These are phyloP conservation scores for Galago senegalensis DNA, from an alignment of 2,797 vertebrate genomes.

Conservation along the genomic window DNA sequence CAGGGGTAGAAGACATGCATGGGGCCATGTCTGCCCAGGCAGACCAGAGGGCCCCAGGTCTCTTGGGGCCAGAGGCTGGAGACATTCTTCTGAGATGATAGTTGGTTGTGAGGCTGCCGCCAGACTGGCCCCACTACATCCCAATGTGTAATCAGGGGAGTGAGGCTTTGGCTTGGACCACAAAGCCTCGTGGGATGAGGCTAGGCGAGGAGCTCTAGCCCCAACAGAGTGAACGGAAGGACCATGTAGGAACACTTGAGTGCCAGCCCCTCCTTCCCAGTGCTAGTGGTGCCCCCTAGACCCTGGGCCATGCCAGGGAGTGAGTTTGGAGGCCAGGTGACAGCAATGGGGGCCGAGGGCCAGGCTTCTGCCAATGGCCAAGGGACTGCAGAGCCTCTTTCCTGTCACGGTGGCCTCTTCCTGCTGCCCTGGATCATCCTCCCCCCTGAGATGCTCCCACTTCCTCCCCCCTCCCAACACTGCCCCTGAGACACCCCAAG, in stretches of 20 bases:
- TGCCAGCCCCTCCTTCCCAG: no score
- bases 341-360: not conserved
- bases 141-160: slow-evolving; percentile 47
- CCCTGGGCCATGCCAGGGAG: not conserved
- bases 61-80: slow-evolving; percentile 6
- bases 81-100: not conserved
- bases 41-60: not conserved
- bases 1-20: not conserved
- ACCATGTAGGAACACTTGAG: no score
- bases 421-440: not conserved
- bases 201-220: no score
- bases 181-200: no score
- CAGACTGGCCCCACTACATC: slow-evolving; percentile 12
- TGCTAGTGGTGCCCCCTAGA: not conserved
- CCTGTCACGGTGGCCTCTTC: not conserved
- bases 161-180: no score
- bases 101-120: not conserved
- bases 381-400: not conserved
- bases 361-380: not conserved
- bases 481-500: not conserved
- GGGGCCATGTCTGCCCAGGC: not conserved
- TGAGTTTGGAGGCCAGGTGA: no score
- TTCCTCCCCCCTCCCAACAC: no score
- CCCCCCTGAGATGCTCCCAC: no score
- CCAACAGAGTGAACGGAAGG: no score